Conservation (phyloP, 2,888 invertebrate genomes). For the Andrena hattorfiana region DNA sequence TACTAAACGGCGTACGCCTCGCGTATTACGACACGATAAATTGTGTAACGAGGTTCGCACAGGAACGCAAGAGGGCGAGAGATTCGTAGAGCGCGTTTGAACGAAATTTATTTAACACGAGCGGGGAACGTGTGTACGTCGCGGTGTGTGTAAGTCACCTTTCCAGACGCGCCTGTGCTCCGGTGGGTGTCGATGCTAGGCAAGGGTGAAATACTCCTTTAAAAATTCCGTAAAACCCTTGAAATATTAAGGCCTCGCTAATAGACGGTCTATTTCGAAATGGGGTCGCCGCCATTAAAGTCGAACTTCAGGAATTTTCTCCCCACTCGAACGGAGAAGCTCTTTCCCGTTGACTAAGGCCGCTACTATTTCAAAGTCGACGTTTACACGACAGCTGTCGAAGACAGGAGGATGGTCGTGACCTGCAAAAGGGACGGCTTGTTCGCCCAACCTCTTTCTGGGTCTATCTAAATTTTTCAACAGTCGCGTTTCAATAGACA, state of each 20-base stretch:
- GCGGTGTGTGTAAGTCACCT: neutral
- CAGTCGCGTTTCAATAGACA: constrained; percentile 55
- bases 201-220: constrained; percentile 32
- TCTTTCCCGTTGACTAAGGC: constrained; percentile 48
- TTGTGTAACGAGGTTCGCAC: neutral
- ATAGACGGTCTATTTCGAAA: constrained; percentile 65
- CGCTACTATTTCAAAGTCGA: constrained; percentile 64
- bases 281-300: constrained; percentile 67
- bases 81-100: neutral
- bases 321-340: constrained; percentile 32
- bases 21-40: neutral
- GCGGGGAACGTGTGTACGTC: neutral
- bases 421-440: constrained; percentile 30
- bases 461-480: constrained; percentile 54
- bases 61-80: neutral
- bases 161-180: neutral
- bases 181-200: constrained; percentile 30
- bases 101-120: constrained; percentile 34
- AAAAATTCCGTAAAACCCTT: constrained; percentile 65
- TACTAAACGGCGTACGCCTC: neutral
- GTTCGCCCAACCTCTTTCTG: constrained; percentile 43
- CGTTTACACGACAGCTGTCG: constrained; percentile 63
- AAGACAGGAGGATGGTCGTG: constrained; percentile 37
- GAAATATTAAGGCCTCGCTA: constrained; percentile 55
- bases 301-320: constrained; percentile 66